Evolutionary conservation across 2,797 vertebrate species (phyloP).

Genomic region (Takifugu ocellatus): DNA sequence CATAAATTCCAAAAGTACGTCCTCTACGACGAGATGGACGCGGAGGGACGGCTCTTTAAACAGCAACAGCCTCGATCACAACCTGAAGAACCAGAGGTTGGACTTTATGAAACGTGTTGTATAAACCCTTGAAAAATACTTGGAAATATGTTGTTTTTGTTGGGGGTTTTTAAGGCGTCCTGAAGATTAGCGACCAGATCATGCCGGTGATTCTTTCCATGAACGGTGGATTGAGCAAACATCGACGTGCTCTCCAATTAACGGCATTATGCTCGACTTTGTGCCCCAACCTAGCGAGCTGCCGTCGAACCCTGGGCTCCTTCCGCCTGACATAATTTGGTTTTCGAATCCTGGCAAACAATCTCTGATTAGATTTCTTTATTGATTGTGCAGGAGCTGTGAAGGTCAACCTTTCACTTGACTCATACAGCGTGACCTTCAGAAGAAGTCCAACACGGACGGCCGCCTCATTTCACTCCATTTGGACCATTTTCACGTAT

Average conservation of each 20-base stretch:
- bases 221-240: constrained; percentile 33
- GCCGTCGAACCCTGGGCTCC: constrained; percentile 29
- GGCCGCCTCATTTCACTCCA: constrained; percentile 38
- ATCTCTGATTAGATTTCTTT: constrained; percentile 62
- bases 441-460: constrained; percentile 39
- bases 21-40: constrained; percentile 39
- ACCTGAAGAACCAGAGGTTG: too few relatives aligned
- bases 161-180: constrained; percentile 3
- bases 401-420: constrained; percentile 63
- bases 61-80: not conserved
- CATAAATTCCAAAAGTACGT: constrained; percentile 41
- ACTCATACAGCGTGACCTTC: constrained; percentile 57
- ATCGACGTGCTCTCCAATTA: constrained; percentile 29
- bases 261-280: constrained; percentile 42
- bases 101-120: not conserved
- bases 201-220: constrained; percentile 14
- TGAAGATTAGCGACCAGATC: constrained; percentile 9
- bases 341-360: constrained; percentile 47
- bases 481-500: constrained; percentile 26
- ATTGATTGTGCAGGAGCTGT: constrained; percentile 56
- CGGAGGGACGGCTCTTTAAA: constrained; percentile 21
- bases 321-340: constrained; percentile 51
- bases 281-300: constrained; percentile 33
- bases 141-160: constrained; percentile 1
- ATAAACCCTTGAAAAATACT: not conserved